phyloP scores from a whole-genome alignment of 2,113 vertebrate genomes.

The Zingel zingel region DNA sequence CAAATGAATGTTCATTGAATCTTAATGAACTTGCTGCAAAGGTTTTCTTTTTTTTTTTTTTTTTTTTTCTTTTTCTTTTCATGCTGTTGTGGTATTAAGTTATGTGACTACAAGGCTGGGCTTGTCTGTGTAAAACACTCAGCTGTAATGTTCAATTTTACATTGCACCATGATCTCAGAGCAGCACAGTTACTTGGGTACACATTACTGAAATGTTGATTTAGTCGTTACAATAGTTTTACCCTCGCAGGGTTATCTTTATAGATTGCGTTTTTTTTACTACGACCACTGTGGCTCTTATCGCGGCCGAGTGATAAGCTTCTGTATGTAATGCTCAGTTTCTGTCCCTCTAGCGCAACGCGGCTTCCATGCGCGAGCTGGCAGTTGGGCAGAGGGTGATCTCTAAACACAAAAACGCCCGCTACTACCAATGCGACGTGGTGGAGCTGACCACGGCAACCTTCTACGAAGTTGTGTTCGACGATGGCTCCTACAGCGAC shows the following conservation, averaged over 20 bases:
- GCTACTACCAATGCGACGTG: conserved; percentile 97
- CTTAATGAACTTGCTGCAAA: not conserved
- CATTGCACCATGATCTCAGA: not conserved
- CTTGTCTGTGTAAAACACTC: not conserved
- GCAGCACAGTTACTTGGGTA: not conserved
- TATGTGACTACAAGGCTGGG: not conserved
- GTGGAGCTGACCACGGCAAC: conserved; percentile 92
- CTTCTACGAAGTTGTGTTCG: conserved; percentile 97
- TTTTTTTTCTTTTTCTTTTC: too few relatives aligned
- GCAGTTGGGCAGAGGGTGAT: conserved; percentile 92
- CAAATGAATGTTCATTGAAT: not conserved
- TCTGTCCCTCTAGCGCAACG: conserved; percentile 83
- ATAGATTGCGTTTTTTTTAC: not conserved
- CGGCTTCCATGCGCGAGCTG: conserved; percentile 89
- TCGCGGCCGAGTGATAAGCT: not conserved
- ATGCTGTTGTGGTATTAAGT: not conserved
- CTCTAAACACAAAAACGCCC: conserved; percentile 94
- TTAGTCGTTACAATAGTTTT: not conserved
- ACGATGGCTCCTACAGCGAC: conserved; percentile 98
- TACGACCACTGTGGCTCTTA: not conserved
- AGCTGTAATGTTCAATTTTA: not conserved
- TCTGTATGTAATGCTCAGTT: not conserved
- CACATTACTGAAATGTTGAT: not conserved
- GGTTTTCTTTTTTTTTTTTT: too few relatives aligned
- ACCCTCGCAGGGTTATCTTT: not conserved